A percentile compares a stretch with the other conserved stretches of the same genome.
phyloP scores from a whole-genome alignment of 2,113 vertebrate species.

The Silurus meridionalis region DNA sequence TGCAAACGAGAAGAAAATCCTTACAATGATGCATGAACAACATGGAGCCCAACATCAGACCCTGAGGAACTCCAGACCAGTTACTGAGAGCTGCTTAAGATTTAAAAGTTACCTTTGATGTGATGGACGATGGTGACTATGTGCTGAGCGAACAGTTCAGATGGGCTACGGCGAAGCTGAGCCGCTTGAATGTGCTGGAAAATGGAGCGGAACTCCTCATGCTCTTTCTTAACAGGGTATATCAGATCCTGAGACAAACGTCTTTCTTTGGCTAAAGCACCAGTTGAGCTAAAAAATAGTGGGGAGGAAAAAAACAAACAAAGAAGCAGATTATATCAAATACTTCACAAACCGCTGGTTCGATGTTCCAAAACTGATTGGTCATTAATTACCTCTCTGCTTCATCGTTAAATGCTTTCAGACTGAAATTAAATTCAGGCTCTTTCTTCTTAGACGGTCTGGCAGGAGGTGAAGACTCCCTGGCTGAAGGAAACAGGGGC shows the following conservation, averaged over 20 bases:
- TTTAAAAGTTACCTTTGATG: constrained; percentile 83
- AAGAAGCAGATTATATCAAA: neutral
- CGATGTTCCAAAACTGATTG: neutral
- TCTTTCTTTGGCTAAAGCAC: constrained; percentile 83
- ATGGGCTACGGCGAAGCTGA: constrained; percentile 88
- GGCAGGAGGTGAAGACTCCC: constrained; percentile 69
- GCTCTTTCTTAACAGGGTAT: constrained; percentile 87
- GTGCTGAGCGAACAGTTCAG: constrained; percentile 94
- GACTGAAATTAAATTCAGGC: constrained; percentile 86
- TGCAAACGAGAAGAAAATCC: constrained; percentile 58
- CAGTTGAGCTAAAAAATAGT: constrained; percentile 76
- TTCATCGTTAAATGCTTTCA: constrained; percentile 82
- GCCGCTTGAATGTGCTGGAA: constrained; percentile 93
- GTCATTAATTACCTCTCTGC: constrained; percentile 38
- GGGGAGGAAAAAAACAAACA: neutral
- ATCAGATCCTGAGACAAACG: constrained; percentile 82
- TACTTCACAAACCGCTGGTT: too few relatives aligned
- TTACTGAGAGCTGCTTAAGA: neutral
- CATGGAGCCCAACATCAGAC: neutral
- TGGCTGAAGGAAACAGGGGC: constrained; percentile 74
- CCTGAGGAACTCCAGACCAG: neutral
- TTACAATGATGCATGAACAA: neutral
- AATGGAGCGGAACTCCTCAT: constrained; percentile 89
- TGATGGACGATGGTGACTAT: constrained; percentile 97
- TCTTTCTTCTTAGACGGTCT: constrained; percentile 80